phyloP scores from a whole-genome alignment of 2,113 vertebrate genomes.

The Gasterosteus nipponicus region DNA sequence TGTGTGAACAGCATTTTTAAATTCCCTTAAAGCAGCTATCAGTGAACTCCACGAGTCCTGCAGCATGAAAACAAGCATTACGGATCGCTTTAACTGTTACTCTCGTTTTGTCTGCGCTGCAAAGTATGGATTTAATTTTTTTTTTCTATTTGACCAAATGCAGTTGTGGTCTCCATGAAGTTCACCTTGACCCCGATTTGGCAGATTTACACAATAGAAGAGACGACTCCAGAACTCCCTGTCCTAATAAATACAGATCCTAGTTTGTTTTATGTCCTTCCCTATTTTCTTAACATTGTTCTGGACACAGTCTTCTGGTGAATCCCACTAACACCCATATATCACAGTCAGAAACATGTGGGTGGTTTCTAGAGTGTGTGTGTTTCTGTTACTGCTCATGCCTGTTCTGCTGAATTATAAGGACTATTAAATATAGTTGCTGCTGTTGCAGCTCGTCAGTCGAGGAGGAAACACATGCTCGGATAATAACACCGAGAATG shows the following conservation, averaged over 20 bases:
- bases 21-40: conserved; percentile 11
- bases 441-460: conserved; percentile 32
- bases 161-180: background rate
- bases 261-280: background rate
- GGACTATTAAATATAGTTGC: background rate
- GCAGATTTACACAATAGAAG: background rate
- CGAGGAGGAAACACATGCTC: conserved; percentile 14
- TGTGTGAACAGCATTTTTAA: conserved; percentile 10
- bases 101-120: background rate
- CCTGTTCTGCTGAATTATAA: conserved; percentile 2
- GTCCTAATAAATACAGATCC: background rate
- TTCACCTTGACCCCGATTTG: background rate
- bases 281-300: background rate
- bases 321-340: background rate
- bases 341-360: conserved; percentile 6
- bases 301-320: background rate
- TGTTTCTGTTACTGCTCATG: background rate
- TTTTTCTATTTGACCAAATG: background rate
- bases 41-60: background rate
- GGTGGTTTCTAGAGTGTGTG: background rate
- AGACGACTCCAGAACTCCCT: background rate
- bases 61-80: background rate
- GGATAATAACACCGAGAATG: conserved; percentile 15
- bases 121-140: background rate
- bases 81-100: background rate